phyloP scores from a whole-genome alignment of 2,797 vertebrate species.

The Chloroceryle amazona region DNA sequence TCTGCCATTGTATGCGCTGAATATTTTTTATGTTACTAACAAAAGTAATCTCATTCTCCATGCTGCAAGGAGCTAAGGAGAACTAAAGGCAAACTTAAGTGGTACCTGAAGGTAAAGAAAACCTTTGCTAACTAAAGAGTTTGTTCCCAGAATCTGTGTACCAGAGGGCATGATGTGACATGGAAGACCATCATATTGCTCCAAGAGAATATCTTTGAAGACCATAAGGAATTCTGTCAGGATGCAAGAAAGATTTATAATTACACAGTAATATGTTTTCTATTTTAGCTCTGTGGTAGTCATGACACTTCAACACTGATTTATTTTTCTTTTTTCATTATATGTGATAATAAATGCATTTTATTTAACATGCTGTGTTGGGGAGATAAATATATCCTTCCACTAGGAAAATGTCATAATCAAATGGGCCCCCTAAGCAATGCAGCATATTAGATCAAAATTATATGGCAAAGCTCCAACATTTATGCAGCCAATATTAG shows the following conservation, averaged over 20 bases:
- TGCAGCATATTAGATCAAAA: constrained; percentile 4
- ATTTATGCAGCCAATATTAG: not conserved
- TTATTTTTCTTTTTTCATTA: not conserved
- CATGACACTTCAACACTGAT: not conserved
- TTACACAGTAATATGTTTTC: constrained; percentile 2
- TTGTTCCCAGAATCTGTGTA: not conserved
- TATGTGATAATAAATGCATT: not conserved
- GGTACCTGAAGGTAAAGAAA: not conserved
- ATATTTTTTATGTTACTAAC: not conserved
- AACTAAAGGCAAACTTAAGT: not conserved
- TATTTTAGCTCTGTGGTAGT: constrained; percentile 13
- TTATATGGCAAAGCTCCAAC: constrained; percentile 18
- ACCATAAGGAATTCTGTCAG: not conserved
- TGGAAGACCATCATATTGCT: not conserved
- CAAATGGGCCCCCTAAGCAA: not conserved
- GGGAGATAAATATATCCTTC: not conserved
- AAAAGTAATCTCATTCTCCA: not conserved
- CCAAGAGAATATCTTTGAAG: not conserved
- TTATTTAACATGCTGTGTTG: constrained; percentile 5
- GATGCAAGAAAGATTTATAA: not conserved
- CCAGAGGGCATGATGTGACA: not conserved
- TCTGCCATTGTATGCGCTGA: not conserved
- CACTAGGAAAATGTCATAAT: constrained; percentile 5
- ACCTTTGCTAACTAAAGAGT: not conserved
- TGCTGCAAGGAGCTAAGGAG: not conserved